Evolutionary conservation across 2,797 vertebrate genomes (phyloP).

Genomic region (Telmatherina bonti): DNA sequence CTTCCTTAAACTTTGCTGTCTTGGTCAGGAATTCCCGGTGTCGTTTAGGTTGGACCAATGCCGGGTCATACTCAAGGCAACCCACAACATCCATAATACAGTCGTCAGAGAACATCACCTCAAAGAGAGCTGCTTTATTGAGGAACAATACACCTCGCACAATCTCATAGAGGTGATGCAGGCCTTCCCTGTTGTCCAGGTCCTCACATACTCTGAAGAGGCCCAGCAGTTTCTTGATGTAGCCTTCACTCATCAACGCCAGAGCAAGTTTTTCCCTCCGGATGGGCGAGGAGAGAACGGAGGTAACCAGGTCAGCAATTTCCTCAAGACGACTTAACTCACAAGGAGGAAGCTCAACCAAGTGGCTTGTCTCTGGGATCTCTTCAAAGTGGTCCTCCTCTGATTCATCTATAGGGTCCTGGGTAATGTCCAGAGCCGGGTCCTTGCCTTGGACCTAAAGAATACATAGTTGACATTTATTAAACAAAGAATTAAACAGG

Average conservation of each 20-base stretch:
- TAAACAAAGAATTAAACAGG: not conserved
- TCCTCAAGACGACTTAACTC: conserved; percentile 96
- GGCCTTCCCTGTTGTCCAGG: conserved; percentile 94
- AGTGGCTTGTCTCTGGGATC: conserved; percentile 95
- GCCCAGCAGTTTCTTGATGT: conserved; percentile 97
- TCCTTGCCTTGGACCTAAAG: conserved; percentile 97
- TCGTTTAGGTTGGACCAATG: conserved; percentile 94
- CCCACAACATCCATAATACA: conserved; percentile 99
- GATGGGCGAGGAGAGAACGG: conserved; percentile 96
- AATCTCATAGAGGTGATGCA: conserved; percentile 98
- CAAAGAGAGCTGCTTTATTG: conserved; percentile 98
- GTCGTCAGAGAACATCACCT: conserved; percentile 99
- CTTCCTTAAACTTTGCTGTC: conserved; percentile 99
- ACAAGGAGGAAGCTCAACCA: conserved; percentile 95
- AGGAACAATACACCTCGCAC: conserved; percentile 97
- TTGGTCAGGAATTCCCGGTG: conserved; percentile 99
- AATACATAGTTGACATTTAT: conserved; percentile 1
- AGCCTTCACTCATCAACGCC: conserved; percentile 96
- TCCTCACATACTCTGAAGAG: conserved; percentile 98
- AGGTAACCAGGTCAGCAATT: conserved; percentile 97
- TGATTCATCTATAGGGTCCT: conserved; percentile 97
- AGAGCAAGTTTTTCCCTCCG: conserved; percentile 96
- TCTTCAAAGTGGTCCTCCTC: conserved; percentile 99
- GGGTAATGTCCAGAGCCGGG: conserved; percentile 97
- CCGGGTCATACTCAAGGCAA: conserved; percentile 97